phyloP scores from a whole-genome alignment of 2,113 vertebrate species.

The Alouatta palliata region DNA sequence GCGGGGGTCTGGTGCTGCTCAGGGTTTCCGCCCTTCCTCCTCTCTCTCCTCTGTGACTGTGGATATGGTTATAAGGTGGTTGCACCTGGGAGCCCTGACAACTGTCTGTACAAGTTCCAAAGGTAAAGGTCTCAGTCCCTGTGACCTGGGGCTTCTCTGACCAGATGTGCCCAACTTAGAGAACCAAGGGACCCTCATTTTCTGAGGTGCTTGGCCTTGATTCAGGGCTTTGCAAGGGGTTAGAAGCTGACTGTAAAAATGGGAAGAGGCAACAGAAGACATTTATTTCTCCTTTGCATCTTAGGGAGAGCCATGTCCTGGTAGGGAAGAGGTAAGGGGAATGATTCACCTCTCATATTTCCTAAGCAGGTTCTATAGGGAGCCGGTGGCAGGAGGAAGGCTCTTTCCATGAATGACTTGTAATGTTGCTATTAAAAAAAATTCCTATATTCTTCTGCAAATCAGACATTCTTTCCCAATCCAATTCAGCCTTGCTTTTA shows the following conservation, averaged over 20 bases:
- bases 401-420: constrained; percentile 65
- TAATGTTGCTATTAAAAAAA: constrained; percentile 67
- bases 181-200: not conserved
- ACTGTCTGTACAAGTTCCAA: not conserved
- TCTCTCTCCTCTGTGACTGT: not conserved
- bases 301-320: not conserved
- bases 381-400: not conserved
- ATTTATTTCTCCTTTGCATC: constrained; percentile 33
- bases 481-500: constrained; percentile 64
- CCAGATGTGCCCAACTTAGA: not conserved
- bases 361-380: constrained; percentile 26
- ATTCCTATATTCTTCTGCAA: constrained; percentile 37
- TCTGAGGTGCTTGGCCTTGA: constrained; percentile 30
- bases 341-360: constrained; percentile 46
- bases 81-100: not conserved
- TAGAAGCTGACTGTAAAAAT: constrained; percentile 26
- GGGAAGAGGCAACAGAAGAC: constrained; percentile 4
- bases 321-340: constrained; percentile 13
- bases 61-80: not conserved
- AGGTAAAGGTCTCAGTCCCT: not conserved
- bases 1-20: constrained; percentile 22
- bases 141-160: not conserved
- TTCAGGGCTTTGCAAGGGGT: not conserved
- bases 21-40: constrained; percentile 34
- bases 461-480: constrained; percentile 59